A percentile compares a stretch with the other conserved stretches of the same genome.
Conservation (phyloP, 2,113 vertebrate species). For the Esox niger region DNA sequence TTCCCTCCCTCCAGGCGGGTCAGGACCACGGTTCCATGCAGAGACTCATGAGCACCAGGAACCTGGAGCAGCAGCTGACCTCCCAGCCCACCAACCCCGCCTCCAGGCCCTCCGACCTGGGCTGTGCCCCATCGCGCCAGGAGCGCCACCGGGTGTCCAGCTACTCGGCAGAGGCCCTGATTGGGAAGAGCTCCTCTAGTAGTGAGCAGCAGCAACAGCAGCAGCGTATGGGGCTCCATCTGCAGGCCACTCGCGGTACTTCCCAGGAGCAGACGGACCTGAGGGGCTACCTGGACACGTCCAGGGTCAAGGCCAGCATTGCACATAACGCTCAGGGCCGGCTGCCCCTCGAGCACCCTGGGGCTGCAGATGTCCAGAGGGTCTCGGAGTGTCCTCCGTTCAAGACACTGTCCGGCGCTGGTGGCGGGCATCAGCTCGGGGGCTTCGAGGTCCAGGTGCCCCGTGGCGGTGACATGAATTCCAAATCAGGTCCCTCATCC, state of each 20-base stretch:
- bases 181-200: constrained; percentile 88
- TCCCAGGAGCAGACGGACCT: constrained; percentile 88
- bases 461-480: constrained; percentile 84
- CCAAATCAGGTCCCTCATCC: constrained; percentile 72
- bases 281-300: constrained; percentile 86
- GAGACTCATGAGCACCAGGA: constrained; percentile 87
- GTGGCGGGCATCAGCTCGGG: constrained; percentile 68
- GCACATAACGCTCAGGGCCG: constrained; percentile 85
- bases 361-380: constrained; percentile 79
- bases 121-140: constrained; percentile 86
- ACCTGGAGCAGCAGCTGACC: constrained; percentile 90
- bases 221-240: constrained; percentile 83
- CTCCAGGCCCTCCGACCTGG: constrained; percentile 85
- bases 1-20: constrained; percentile 49
- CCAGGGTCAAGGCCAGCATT: constrained; percentile 83
- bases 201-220: constrained; percentile 71
- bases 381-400: constrained; percentile 90
- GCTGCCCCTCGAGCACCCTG: constrained; percentile 77
- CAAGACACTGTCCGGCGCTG: constrained; percentile 75
- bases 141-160: constrained; percentile 94
- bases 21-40: constrained; percentile 85
- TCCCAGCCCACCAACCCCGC: constrained; percentile 84
- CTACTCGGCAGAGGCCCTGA: constrained; percentile 96
- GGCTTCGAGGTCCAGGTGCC: constrained; percentile 89
- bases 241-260: constrained; percentile 78